Conservation (phyloP, 2,888 invertebrate genomes). For the Caenorhabditis sp. region DNA sequence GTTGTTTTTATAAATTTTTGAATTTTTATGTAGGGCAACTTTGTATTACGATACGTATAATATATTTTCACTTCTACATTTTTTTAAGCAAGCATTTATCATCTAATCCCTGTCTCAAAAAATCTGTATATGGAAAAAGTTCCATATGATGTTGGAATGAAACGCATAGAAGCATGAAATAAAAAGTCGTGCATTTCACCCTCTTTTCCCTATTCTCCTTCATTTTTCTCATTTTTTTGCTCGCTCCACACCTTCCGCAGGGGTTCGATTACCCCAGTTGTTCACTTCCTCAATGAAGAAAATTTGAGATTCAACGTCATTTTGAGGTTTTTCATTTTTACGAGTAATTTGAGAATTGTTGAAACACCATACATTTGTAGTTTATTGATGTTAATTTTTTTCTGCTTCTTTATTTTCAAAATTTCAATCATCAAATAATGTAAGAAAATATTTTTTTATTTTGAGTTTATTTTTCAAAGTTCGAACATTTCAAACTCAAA, state of each 20-base stretch:
- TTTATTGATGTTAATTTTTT: background rate
- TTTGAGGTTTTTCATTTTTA: background rate
- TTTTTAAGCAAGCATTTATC: no score
- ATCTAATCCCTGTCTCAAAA: no score
- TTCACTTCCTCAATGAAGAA: no score
- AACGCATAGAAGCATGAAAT: conserved; percentile 1
- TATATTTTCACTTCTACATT: no score
- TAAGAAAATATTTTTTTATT: no score
- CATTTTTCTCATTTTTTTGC: background rate
- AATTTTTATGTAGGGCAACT: no score
- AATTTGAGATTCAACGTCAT: no score
- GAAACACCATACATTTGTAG: background rate
- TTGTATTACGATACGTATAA: no score
- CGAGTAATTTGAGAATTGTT: background rate
- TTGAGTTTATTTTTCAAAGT: no score
- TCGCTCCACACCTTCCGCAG: background rate
- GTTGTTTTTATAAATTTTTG: no score
- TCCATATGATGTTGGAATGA: background rate
- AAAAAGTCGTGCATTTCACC: background rate
- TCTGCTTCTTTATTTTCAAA: background rate
- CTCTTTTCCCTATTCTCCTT: background rate
- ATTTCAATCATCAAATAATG: background rate
- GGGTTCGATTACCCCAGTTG: background rate
- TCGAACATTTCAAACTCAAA: no score
- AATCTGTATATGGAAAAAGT: background rate